phyloP scores from a whole-genome alignment of 1,140 invertebrate genomes.

The Lethrus apterus region DNA sequence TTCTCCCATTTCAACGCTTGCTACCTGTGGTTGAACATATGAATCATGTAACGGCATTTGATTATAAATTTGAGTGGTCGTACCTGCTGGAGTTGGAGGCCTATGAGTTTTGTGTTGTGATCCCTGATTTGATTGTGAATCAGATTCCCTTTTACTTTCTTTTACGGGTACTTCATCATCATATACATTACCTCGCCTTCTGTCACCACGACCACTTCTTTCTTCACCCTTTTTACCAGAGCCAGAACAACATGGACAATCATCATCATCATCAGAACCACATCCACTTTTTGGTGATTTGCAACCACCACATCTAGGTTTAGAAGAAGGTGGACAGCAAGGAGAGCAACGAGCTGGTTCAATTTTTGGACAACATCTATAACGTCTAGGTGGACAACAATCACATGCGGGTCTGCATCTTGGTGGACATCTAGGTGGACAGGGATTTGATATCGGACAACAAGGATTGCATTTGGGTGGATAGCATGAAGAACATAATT shows the following conservation, averaged over 20 bases:
- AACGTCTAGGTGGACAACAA: not conserved
- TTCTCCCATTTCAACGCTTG: too few species aligned
- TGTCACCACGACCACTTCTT: not conserved
- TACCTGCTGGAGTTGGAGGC: too few species aligned
- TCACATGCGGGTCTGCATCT: constrained; percentile 1
- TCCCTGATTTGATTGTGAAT: too few species aligned
- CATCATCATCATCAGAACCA: constrained; percentile 7
- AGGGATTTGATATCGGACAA: constrained; percentile 18
- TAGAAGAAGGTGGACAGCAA: not conserved
- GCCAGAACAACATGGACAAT: not conserved
- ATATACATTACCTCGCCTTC: not conserved
- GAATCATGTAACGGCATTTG: too few species aligned
- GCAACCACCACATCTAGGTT: not conserved
- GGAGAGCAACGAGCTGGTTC: constrained; percentile 3
- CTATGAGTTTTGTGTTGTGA: too few species aligned
- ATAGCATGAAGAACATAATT: constrained; percentile 16
- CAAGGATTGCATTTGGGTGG: constrained; percentile 22
- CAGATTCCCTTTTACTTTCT: constrained; percentile 1
- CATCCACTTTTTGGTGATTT: constrained; percentile 2
- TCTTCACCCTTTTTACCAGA: not conserved
- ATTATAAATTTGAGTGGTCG: too few species aligned
- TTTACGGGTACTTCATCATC: constrained; percentile 10
- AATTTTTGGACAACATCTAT: not conserved
- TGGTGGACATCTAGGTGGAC: constrained; percentile 15
- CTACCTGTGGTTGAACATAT: too few species aligned